Evolutionary conservation across 2,113 vertebrate species (phyloP), one percentile per base, ranked within the genome.

Genomic region (Zingel zingel): DNA sequence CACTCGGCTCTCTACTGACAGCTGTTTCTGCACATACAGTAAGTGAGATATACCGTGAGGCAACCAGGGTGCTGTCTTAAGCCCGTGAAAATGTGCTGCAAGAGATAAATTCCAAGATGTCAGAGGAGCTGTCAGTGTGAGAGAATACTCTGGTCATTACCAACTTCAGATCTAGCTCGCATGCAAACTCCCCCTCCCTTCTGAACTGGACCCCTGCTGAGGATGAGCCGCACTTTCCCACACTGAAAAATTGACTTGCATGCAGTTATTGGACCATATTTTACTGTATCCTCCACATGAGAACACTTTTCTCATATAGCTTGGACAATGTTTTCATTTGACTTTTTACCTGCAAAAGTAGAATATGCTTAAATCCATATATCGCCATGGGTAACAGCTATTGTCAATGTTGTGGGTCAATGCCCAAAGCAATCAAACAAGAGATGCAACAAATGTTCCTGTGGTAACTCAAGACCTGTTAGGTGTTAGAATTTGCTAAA

Each of bases 81-180:
- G 86, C 86, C 84, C 23, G 82, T 92, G 86, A 88, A 94, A 93
- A 94, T 86, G 78, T 87, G 64, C 85, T 84, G 78, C 88, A 91
- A 90, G 89, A 89, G 88, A 93, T 90, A 87, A 89, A 95, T 94
- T 94, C 92, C 93, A 76, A 82, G 68, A 92, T 91, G 92, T 94
- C 93, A 94, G 91, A 91, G 64, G 85, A 90, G 86, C 90, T 94
- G 92, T 93, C 94, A 92, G 87, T 90, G 89, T 88, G 87, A 90
- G 86, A 90, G 92, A 90, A 91, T 89, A 93, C 84, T 50, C 85
- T 81, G 73, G 86, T 91, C 91, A 90, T 92, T 91, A 86, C 90
- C 92, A 91, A 82, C 86, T 91, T 93, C 79, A 88, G 82, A 90
- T 82, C 81, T 71, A 72, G 74, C 89, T 93, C 27, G 77, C 88